phyloP scores from a whole-genome alignment of 2,797 vertebrate species.

The Streptopelia turtur region DNA sequence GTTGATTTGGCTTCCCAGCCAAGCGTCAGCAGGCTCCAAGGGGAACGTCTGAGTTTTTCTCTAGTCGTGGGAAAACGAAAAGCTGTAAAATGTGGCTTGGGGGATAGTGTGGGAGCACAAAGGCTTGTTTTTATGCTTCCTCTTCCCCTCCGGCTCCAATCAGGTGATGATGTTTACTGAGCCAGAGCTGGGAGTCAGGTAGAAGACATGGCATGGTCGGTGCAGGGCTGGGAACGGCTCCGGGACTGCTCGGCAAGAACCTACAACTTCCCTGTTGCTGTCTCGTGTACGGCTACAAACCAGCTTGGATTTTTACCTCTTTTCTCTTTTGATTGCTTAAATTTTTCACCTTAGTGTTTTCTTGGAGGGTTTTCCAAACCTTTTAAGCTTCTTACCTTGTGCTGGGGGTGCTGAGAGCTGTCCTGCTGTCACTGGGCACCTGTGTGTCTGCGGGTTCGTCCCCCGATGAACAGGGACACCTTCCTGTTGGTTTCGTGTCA shows the following conservation, averaged over 20 bases:
- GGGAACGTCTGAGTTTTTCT: not conserved
- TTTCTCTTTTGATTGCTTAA: not conserved
- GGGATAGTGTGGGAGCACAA: not conserved
- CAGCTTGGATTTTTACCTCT: not conserved
- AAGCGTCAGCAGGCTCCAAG: not conserved
- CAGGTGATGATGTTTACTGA: slow-evolving; percentile 9
- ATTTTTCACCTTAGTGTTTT: not conserved
- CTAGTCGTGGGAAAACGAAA: not conserved
- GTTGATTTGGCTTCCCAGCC: not conserved
- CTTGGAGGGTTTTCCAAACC: not conserved
- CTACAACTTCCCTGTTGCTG: not conserved
- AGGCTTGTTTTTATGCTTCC: not conserved
- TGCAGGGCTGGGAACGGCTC: not conserved
- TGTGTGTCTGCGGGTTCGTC: fast-evolving
- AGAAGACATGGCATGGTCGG: not conserved
- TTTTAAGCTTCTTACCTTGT: not conserved
- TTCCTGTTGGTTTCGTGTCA: not conserved
- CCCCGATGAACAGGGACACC: no score
- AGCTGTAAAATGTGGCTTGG: not conserved
- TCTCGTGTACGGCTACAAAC: fast-evolving
- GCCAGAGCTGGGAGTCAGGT: not conserved
- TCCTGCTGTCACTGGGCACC: not conserved
- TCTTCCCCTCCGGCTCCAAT: not conserved
- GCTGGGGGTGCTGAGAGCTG: not conserved
- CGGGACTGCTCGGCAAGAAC: fast-evolving